phyloP scores from a whole-genome alignment of 2,888 invertebrate genomes.

The Caradrina kadenii region DNA sequence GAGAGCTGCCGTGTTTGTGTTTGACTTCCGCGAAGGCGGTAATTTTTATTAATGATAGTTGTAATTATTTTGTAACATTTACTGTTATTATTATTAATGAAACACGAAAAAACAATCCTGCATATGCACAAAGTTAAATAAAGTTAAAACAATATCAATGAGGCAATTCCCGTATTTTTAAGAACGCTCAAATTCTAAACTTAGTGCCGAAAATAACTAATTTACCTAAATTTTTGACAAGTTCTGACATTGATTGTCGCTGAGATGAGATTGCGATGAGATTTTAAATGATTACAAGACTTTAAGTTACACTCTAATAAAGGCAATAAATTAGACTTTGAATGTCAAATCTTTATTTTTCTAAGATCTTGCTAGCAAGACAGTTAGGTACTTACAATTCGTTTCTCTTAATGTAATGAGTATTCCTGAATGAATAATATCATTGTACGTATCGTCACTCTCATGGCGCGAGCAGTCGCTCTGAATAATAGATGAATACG shows the following conservation, averaged over 20 bases:
- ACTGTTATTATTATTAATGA: too few relatives aligned
- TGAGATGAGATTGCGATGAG: too few relatives aligned
- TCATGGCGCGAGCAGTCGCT: conserved; percentile 9
- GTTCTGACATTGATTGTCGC: too few relatives aligned
- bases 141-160: neutral
- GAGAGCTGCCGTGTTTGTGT: neutral
- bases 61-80: neutral
- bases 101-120: too few relatives aligned
- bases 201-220: too few relatives aligned
- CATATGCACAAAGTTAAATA: too few relatives aligned
- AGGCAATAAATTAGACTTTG: conserved; percentile 11
- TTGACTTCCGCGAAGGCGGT: neutral
- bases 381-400: conserved; percentile 21
- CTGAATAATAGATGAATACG: conserved; percentile 46
- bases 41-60: neutral
- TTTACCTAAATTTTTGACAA: too few relatives aligned
- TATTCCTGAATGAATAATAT: conserved; percentile 37
- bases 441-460: conserved; percentile 37
- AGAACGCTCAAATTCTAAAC: too few relatives aligned
- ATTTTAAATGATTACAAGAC: neutral
- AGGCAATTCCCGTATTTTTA: too few relatives aligned
- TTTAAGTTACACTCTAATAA: neutral
- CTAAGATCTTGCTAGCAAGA: neutral
- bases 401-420: conserved; percentile 30
- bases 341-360: conserved; percentile 9